Conservation (phyloP, 2,113 vertebrate species). For the Percopsis transmontana region DNA sequence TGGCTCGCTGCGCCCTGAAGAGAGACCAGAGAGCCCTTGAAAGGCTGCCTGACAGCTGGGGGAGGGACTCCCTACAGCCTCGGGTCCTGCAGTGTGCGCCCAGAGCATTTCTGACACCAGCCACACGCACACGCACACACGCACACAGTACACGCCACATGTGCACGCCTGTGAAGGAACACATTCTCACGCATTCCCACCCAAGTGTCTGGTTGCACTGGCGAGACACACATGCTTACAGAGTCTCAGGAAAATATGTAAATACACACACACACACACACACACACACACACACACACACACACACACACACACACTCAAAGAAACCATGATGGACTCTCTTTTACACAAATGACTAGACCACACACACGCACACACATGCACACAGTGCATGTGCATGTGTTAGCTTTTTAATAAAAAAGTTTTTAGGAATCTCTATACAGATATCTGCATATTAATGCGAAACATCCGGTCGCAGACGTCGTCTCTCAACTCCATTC, state of each 20-base stretch:
- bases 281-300: neutral
- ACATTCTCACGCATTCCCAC: conserved; percentile 14
- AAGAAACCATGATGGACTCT: conserved; percentile 18
- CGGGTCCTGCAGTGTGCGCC: conserved; percentile 41
- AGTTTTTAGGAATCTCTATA: no score
- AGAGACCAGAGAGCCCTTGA: conserved; percentile 73
- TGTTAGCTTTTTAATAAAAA: no score
- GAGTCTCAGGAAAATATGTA: no score
- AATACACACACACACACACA: neutral
- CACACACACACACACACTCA: neutral
- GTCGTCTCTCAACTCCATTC: no score
- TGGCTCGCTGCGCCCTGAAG: conserved; percentile 72
- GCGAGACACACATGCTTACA: no score
- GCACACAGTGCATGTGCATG: neutral
- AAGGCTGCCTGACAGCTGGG: conserved; percentile 72
- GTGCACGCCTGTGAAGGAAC: conserved; percentile 7
- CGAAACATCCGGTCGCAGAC: no score
- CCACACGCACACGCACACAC: conserved; percentile 30
- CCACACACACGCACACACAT: neutral
- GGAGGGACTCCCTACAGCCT: conserved; percentile 58
- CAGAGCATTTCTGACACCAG: conserved; percentile 45
- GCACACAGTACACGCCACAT: conserved; percentile 2
- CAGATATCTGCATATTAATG: no score
- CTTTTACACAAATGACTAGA: neutral
- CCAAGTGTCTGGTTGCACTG: neutral